phyloP scores from a whole-genome alignment of 1,140 invertebrate species.

The Pectinophora gossypiella region DNA sequence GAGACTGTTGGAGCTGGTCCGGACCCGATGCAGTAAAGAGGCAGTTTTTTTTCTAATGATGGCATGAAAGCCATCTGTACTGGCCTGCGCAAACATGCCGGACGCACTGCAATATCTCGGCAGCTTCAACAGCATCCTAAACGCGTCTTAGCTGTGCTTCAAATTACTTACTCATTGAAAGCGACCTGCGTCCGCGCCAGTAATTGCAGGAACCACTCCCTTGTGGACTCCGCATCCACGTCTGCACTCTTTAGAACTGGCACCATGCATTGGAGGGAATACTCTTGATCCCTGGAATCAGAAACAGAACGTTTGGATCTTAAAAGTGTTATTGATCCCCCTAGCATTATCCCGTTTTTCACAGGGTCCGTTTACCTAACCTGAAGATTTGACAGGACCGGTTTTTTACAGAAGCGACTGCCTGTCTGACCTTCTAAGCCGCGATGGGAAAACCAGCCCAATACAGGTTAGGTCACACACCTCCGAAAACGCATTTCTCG shows the following conservation, averaged over 20 bases:
- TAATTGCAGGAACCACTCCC: constrained; percentile 75
- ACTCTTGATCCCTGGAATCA: constrained; percentile 66
- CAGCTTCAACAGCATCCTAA: neutral
- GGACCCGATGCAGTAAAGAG: neutral
- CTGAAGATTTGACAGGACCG: neutral
- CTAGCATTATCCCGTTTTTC: neutral
- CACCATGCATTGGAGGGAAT: constrained; percentile 57
- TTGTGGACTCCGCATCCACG: constrained; percentile 26
- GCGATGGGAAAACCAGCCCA: too few relatives aligned
- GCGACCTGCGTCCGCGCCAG: constrained; percentile 74
- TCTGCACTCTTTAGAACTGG: constrained; percentile 48
- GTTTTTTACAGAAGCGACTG: neutral
- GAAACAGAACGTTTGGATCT: neutral
- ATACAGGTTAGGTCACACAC: too few relatives aligned
- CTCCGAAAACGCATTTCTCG: too few relatives aligned
- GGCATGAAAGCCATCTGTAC: neutral
- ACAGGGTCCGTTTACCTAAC: neutral
- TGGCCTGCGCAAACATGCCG: neutral
- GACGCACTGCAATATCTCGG: neutral
- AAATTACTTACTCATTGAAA: constrained; percentile 63
- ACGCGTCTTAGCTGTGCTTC: neutral
- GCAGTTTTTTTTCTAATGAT: neutral
- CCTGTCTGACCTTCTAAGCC: too few relatives aligned
- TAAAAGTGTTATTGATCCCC: neutral
- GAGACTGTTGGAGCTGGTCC: neutral